phyloP scores from a whole-genome alignment of 1,140 invertebrate genomes.

The Bombyx mori region DNA sequence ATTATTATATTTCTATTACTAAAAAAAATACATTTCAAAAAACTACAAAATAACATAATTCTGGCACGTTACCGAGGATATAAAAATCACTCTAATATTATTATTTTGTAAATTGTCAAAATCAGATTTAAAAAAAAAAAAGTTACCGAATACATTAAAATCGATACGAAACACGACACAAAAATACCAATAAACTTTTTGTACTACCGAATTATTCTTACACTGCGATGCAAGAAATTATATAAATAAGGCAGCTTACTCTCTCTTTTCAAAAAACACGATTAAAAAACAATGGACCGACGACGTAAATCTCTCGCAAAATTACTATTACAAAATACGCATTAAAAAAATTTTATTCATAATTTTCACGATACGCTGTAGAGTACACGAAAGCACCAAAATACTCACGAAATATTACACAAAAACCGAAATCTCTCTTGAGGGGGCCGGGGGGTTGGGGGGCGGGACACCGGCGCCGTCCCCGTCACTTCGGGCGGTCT shows the following conservation, averaged over 20 bases:
- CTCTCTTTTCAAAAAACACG: slow-evolving; percentile 12
- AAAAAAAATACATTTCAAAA: slow-evolving; percentile 46
- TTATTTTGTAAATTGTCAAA: slow-evolving; percentile 4
- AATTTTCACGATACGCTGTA: slow-evolving; percentile 31
- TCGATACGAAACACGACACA: slow-evolving; percentile 31
- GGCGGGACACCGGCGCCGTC: slow-evolving; percentile 13
- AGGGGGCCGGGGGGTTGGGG: too few species aligned
- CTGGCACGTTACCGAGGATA: slow-evolving; percentile 61
- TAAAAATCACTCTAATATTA: slow-evolving; percentile 20
- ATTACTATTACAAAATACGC: slow-evolving; percentile 16
- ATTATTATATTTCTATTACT: slow-evolving; percentile 36
- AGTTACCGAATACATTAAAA: slow-evolving; percentile 29
- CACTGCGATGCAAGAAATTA: slow-evolving; percentile 7
- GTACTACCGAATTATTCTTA: slow-evolving; percentile 42
- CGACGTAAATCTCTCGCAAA: not conserved
- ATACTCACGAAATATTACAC: slow-evolving; percentile 33
- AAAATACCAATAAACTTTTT: slow-evolving; percentile 34
- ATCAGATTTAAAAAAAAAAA: slow-evolving; percentile 3
- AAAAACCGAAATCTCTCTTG: too few species aligned
- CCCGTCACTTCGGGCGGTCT: not conserved
- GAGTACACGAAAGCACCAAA: slow-evolving; percentile 49
- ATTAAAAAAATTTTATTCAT: slow-evolving; percentile 14
- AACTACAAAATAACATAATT: slow-evolving; percentile 57
- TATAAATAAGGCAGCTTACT: slow-evolving; percentile 26
- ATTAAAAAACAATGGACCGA: not conserved